These are phyloP conservation scores for Brenthis daphne DNA, from an alignment of 2,888 invertebrate genomes.

Conservation along the genomic window DNA sequence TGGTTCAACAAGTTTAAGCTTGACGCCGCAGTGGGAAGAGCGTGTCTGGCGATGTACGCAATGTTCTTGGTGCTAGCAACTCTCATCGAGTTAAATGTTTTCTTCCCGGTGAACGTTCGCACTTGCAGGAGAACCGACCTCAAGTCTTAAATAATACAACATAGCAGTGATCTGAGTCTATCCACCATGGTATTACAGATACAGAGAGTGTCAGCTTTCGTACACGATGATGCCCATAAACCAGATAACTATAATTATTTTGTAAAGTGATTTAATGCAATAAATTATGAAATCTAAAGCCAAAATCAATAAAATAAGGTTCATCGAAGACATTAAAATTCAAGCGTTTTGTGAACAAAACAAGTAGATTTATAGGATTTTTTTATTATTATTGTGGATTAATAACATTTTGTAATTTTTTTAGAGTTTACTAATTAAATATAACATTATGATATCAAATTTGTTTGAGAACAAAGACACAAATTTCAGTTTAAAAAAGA, in stretches of 20 bases:
- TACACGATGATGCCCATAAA: conserved; percentile 16
- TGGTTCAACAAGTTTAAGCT: conserved; percentile 93
- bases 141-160: conserved; percentile 52
- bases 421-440: conserved; percentile 21
- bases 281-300: conserved; percentile 10
- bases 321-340: conserved; percentile 18
- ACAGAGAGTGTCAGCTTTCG: conserved; percentile 4
- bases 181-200: conserved; percentile 29
- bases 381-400: conserved; percentile 2
- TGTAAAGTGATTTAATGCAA: conserved; percentile 12
- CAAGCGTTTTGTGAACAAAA: conserved; percentile 16
- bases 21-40: conserved; percentile 91
- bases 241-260: conserved; percentile 16
- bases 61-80: conserved; percentile 93
- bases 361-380: conserved; percentile 14
- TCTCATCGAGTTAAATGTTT: conserved; percentile 95
- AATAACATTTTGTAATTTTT: conserved; percentile 24
- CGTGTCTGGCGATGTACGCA: conserved; percentile 93
- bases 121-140: conserved; percentile 86
- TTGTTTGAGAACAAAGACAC: not conserved
- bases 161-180: conserved; percentile 22
- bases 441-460: not conserved
- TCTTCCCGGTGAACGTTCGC: conserved; percentile 94
- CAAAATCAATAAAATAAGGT: conserved; percentile 20
- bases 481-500: not conserved